Evolutionary conservation across 2,888 invertebrate genomes (phyloP).

Genomic region (Rhagonycha lutea): DNA sequence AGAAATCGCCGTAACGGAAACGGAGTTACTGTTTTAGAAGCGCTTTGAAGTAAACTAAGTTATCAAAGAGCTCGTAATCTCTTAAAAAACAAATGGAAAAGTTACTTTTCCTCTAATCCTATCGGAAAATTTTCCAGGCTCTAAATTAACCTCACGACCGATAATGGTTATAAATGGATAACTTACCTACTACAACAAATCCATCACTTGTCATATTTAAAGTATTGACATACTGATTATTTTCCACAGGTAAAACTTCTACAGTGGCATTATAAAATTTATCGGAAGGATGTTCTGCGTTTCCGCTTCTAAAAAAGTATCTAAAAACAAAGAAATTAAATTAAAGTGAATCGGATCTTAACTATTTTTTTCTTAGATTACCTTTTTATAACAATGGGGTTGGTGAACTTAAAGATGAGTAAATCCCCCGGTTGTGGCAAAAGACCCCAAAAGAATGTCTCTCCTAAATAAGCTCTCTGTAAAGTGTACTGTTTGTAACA

Average conservation of each 20-base stretch:
- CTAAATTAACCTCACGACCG: no score
- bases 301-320: constrained; percentile 85
- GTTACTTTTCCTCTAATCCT: no score
- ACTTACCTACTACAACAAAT: constrained; percentile 70
- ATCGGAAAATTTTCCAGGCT: no score
- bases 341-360: neutral
- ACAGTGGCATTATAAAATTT: constrained; percentile 85
- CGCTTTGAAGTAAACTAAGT: no score
- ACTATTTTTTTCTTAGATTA: constrained; percentile 49
- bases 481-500: constrained; percentile 80
- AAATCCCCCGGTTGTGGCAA: constrained; percentile 82
- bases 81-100: no score
- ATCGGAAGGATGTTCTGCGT: constrained; percentile 86
- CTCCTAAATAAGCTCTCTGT: constrained; percentile 81
- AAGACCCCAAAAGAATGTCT: constrained; percentile 90
- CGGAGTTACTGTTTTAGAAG: no score
- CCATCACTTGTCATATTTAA: constrained; percentile 69
- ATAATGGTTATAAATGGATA: no score
- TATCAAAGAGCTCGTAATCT: no score
- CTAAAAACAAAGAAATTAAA: constrained; percentile 56
- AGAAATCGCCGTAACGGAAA: no score
- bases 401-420: constrained; percentile 77
- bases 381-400: constrained; percentile 72
- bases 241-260: constrained; percentile 70
- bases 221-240: constrained; percentile 54